Conservation (phyloP, 2,113 vertebrate species). For the Cranoglanis bouderius region DNA sequence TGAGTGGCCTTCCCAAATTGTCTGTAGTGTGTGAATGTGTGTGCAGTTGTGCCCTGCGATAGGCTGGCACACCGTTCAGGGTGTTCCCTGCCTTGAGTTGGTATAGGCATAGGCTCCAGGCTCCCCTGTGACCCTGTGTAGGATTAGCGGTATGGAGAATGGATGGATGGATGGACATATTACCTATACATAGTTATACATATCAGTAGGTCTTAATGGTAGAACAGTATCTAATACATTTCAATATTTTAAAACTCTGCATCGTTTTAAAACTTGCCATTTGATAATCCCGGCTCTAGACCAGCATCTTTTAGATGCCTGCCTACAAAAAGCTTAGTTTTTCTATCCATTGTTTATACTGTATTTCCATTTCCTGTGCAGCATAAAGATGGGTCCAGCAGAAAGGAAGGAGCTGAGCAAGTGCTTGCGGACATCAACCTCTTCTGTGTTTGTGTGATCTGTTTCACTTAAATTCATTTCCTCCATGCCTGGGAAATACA, state of each 20-base stretch:
- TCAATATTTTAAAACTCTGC: neutral
- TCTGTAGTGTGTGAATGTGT: too few species aligned
- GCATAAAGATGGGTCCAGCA: neutral
- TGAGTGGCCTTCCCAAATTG: too few species aligned
- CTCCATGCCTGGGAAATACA: slow-evolving; percentile 37
- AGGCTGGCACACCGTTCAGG: too few species aligned
- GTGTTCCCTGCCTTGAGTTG: too few species aligned
- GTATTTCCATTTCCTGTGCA: slow-evolving; percentile 11
- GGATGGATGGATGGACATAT: neutral
- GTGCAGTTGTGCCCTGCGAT: too few species aligned
- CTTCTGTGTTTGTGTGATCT: slow-evolving; percentile 37
- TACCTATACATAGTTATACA: neutral
- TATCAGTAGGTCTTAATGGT: neutral
- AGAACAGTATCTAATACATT: neutral
- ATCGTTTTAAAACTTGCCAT: neutral
- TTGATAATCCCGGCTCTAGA: neutral
- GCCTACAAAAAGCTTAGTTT: neutral
- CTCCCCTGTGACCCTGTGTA: too few species aligned
- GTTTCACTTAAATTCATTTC: slow-evolving; percentile 49
- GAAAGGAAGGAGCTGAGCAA: slow-evolving; percentile 18
- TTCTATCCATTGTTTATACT: neutral
- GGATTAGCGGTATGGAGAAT: too few species aligned
- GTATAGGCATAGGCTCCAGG: too few species aligned
- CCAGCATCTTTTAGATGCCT: slow-evolving; percentile 17
- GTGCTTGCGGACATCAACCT: slow-evolving; percentile 31